Conservation (phyloP, 2,113 vertebrate genomes). For the Leptodactylus fuscus region DNA sequence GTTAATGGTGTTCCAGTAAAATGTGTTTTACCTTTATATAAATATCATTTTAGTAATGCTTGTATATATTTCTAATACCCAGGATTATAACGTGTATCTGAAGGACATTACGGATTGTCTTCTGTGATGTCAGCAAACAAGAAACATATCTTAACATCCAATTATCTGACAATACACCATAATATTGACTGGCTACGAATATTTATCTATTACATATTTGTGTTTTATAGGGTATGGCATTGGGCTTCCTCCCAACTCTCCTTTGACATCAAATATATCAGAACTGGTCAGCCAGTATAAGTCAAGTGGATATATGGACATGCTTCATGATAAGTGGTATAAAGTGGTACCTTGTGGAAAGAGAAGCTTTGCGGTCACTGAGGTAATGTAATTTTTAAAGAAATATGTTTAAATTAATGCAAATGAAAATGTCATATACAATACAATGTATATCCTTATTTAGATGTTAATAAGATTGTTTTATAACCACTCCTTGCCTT, state of each 20-base stretch:
- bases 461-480: neutral
- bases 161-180: too few species aligned
- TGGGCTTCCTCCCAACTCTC: conserved; percentile 95
- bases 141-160: too few species aligned
- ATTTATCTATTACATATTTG: neutral
- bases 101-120: too few species aligned
- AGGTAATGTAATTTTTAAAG: conserved; percentile 76
- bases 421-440: neutral
- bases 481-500: neutral
- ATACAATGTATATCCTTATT: neutral
- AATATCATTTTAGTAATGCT: too few species aligned
- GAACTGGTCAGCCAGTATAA: conserved; percentile 97
- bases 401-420: neutral
- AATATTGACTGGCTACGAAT: neutral
- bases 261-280: conserved; percentile 93
- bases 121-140: too few species aligned
- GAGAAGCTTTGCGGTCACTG: conserved; percentile 93
- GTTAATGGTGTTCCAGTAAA: too few species aligned
- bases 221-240: conserved; percentile 88
- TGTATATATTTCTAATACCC: too few species aligned
- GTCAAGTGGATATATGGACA: conserved; percentile 97
- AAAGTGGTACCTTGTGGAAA: conserved; percentile 97
- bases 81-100: too few species aligned
- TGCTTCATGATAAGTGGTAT: conserved; percentile 98
- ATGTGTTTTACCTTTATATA: too few species aligned